Base-by-base conservation (phyloP, 2,888 invertebrate genomes). In the Rhynchonema sp. region DNA sequence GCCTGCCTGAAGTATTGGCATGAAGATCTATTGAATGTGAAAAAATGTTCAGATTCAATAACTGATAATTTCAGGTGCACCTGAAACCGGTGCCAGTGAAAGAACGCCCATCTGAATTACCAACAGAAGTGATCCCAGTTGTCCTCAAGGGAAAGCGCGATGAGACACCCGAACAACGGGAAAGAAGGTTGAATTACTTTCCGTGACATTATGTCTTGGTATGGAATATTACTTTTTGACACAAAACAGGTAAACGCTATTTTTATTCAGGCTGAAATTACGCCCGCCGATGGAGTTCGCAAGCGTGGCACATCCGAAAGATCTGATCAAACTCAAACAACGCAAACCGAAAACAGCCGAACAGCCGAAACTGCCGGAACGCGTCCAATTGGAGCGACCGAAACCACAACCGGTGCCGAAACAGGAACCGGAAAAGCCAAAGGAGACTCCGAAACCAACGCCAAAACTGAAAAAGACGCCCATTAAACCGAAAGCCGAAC, bases 341-440 rank as follows among this genome's bases (percentile, higher is more conserved):
- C 9, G 6, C 9, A 38, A 38, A 38, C 68, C 66, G 26, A 65
- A 65, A 29, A 68, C 55, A 27, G 26, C 27, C 26, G 26, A 20
- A 9, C 26, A 25, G 55, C 55, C 55, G 26, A 22, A 23, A 20
- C 22, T 23, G 55, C 55, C 28, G 27, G 25, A 55, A 55, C 55
- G 55, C 55, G 26, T 25, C 9, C 20, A 55, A 25, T 27, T 27
- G 2, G 28, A 27, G 27, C 2, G 25, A 28, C 28, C 55, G 55
- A 9, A 55, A 22, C 55, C 26, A 28, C 13, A 55, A 22, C 26
- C 55, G 27, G 26, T 26, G 22, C 20, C 28, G 55, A 27, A 17
- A 9, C 26, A 25, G 55, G 26, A 27, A 22, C 20, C 20, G 27
- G 26, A 25, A 3, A 55, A 55, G 27, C 3, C 26, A 55, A 26